A percentile compares a stretch with the other conserved stretches of the same genome.
Evolutionary conservation across 2,113 vertebrate genomes (phyloP).

Genomic region (Arizona elegans): DNA sequence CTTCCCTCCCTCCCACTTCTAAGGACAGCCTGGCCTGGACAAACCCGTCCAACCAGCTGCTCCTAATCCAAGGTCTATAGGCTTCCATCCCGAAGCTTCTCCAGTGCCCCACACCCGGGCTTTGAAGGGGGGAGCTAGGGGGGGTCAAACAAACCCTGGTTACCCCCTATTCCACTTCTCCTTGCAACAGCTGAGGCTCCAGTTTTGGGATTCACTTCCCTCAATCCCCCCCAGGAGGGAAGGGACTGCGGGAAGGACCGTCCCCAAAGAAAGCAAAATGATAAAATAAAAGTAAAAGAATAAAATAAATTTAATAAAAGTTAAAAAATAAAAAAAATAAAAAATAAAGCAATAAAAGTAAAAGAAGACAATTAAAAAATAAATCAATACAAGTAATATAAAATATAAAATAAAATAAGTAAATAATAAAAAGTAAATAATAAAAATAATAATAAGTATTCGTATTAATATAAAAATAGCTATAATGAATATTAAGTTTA

Average conservation of each 20-base stretch:
- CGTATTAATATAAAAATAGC: too few species aligned
- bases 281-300: background rate
- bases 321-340: too few species aligned
- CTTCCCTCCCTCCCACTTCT: background rate
- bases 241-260: accelerated
- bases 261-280: background rate
- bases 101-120: background rate
- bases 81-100: background rate
- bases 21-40: background rate
- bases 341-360: too few species aligned
- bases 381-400: too few species aligned
- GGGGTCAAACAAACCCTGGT: background rate
- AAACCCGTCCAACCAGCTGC: background rate
- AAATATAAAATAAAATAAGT: too few species aligned
- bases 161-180: background rate
- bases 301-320: background rate
- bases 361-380: too few species aligned
- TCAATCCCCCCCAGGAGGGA: background rate
- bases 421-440: too few species aligned
- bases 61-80: background rate
- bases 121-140: background rate
- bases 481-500: too few species aligned
- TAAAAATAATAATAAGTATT: too few species aligned
- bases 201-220: background rate
- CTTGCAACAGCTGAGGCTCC: background rate